These are phyloP conservation scores for Oceanodroma leucorhoa DNA, from an alignment of 2,797 vertebrate species.

Conservation along the genomic window DNA sequence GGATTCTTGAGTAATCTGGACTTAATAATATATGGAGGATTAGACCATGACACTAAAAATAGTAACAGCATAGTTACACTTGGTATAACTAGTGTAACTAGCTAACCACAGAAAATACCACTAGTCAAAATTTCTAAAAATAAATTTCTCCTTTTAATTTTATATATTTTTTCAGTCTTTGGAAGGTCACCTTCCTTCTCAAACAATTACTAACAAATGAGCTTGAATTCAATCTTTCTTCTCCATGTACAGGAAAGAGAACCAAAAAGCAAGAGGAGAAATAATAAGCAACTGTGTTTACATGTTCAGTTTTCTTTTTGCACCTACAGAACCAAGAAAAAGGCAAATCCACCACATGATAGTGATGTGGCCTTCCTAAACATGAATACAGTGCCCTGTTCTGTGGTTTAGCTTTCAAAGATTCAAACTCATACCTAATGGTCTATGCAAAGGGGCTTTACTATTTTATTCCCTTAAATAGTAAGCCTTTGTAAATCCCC, in stretches of 20 bases:
- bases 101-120: neutral
- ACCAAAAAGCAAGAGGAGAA: neutral
- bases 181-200: neutral
- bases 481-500: neutral
- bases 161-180: neutral
- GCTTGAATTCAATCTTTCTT: neutral
- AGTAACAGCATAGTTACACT: neutral
- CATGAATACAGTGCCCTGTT: neutral
- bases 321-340: neutral
- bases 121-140: neutral
- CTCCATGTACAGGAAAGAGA: neutral
- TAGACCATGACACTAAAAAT: neutral
- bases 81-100: neutral
- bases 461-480: neutral
- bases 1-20: neutral
- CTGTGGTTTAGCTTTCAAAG: neutral
- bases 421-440: neutral
- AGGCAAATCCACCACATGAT: neutral
- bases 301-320: neutral
- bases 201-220: neutral
- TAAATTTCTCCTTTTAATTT: neutral
- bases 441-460: neutral
- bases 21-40: neutral
- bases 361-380: neutral
- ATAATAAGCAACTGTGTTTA: neutral